Base-by-base conservation (phyloP, 2,888 invertebrate genomes). In the Trichopria drosophilae region DNA sequence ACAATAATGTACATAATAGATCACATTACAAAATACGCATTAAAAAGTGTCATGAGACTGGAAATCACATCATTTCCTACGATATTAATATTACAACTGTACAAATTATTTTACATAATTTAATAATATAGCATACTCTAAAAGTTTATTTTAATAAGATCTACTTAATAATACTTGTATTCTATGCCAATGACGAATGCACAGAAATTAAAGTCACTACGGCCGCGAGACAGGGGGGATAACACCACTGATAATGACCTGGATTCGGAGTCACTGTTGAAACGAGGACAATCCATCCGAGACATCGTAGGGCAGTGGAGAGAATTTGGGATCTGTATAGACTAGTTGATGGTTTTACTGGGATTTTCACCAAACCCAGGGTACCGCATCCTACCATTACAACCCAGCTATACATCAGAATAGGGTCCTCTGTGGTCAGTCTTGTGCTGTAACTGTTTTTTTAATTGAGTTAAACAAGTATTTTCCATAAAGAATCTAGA, bases 181-280 rank as follows among this genome's bases (percentile, higher is more conserved):
- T n/a, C n/a, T n/a, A 58, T 35, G 58, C 50, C 34, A 61, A 57
- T 7, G 65, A 19, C 7, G 61, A 60, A 60, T 66, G 58, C 39
- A 71, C 22, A 19, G 63, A 55, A 48, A 71, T 54, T 13, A 67
- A 51, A 23, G 50, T 44, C 15, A 65, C 32, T 7, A 57, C 48
- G 23, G 55, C 22, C 6, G 73, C 66, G 6, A 69, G 54, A 23
- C 64, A 41, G 3, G 73, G 72, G 40, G 74, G 68, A 46, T 74
- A 67, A 46, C 53, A 67, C 66, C 69, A 73, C 35, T 72, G 70
- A 59, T 71, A 69, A 55, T 68, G 63, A 3, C 62, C 55, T n/a
- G 68, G 62, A 34, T 57, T 58, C 18, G 64, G 57, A 4, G 62
- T 52, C 22, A 65, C 63, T 29, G 71, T 59, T 39, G 65, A 62